Percentiles rank a stretch among this genome's conserved stretches.
Conservation (phyloP, 2,888 invertebrate species). For the Drosophila falleni region DNA sequence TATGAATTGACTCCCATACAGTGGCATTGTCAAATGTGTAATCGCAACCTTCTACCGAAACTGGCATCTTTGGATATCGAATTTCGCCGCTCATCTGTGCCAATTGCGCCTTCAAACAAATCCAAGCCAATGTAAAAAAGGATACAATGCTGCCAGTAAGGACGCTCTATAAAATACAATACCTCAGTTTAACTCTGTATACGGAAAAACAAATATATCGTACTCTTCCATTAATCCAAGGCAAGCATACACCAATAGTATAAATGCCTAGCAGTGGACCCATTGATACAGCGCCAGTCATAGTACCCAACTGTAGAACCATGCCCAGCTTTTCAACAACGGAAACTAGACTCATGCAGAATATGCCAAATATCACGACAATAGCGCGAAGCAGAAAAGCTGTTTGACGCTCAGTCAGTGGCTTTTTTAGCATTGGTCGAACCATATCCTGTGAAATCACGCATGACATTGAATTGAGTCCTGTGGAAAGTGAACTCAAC, state of each 20-base stretch:
- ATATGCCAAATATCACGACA: slow-evolving; percentile 89
- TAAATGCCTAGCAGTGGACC: slow-evolving; percentile 91
- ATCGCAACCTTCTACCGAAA: slow-evolving; percentile 86
- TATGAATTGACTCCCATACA: slow-evolving; percentile 58
- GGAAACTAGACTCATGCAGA: slow-evolving; percentile 89
- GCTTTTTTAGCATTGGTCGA: slow-evolving; percentile 88
- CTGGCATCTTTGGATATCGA: slow-evolving; percentile 87
- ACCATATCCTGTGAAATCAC: slow-evolving; percentile 92
- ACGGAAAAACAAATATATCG: slow-evolving; percentile 19
- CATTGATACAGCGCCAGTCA: slow-evolving; percentile 88
- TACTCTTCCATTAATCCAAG: slow-evolving; percentile 89
- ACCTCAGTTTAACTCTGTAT: background rate
- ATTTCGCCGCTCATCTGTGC: slow-evolving; percentile 88
- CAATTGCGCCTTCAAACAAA: slow-evolving; percentile 89
- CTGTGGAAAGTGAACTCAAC: slow-evolving; percentile 92
- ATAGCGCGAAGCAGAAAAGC: slow-evolving; percentile 89
- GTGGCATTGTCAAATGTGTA: slow-evolving; percentile 80
- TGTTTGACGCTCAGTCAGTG: slow-evolving; percentile 86
- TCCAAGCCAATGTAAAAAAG: slow-evolving; percentile 88
- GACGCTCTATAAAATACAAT: slow-evolving; percentile 87
- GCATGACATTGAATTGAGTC: slow-evolving; percentile 92
- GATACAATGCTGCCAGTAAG: slow-evolving; percentile 89
- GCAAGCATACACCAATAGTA: slow-evolving; percentile 88
- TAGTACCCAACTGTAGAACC: slow-evolving; percentile 88
- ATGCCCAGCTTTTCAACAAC: slow-evolving; percentile 91